Percentiles rank a stretch among this genome's conserved stretches.
phyloP scores from a whole-genome alignment of 2,888 invertebrate species.

The Geotrupes spiniger region DNA sequence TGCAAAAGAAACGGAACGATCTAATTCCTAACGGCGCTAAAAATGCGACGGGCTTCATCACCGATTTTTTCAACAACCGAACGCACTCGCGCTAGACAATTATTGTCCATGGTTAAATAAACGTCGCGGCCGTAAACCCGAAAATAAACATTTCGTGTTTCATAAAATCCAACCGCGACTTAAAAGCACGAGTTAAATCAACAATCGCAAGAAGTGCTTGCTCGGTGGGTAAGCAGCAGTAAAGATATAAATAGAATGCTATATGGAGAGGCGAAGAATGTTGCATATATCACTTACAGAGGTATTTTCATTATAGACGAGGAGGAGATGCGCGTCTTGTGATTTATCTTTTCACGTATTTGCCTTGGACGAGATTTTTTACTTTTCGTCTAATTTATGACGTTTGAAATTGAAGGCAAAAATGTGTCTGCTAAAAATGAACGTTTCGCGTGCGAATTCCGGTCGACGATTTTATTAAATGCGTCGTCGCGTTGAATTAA shows the following conservation, averaged over 20 bases:
- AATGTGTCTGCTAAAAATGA: neutral
- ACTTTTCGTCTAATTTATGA: neutral
- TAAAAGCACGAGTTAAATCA: neutral
- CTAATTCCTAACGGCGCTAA: too few species aligned
- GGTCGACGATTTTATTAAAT: too few species aligned
- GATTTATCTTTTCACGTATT: slow-evolving; percentile 5
- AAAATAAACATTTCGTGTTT: too few species aligned
- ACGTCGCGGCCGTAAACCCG: too few species aligned
- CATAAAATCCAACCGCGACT: too few species aligned
- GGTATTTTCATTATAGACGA: slow-evolving; percentile 3
- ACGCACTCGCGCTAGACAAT: too few species aligned
- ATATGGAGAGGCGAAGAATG: neutral
- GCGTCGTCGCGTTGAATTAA: too few species aligned
- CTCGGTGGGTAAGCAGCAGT: neutral
- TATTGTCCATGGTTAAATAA: too few species aligned
- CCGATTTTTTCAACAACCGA: too few species aligned
- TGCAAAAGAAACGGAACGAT: too few species aligned
- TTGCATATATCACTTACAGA: slow-evolving; percentile 4
- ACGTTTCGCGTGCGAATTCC: neutral
- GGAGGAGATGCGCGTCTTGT: slow-evolving; percentile 1
- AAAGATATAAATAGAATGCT: slow-evolving; percentile 4
- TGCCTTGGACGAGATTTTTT: neutral
- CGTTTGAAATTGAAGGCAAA: neutral
- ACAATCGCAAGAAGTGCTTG: neutral
- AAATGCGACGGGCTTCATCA: too few species aligned